Evolutionary conservation across 2,113 vertebrate genomes (phyloP).

Genomic region (Elachura formosa): DNA sequence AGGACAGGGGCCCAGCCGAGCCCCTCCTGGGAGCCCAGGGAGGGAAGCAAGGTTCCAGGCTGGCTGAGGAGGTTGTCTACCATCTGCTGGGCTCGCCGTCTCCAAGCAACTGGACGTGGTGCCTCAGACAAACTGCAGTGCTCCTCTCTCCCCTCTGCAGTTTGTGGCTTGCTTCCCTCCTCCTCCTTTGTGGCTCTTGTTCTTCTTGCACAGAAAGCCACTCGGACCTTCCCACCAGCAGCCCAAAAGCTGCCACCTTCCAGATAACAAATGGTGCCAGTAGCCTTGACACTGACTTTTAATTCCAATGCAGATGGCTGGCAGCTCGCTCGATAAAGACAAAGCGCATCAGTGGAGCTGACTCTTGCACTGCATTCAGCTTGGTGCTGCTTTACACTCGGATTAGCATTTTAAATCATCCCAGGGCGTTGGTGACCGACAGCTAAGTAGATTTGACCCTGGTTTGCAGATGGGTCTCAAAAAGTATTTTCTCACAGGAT

Average conservation of each 20-base stretch:
- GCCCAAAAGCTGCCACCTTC: not conserved
- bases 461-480: not conserved
- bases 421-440: rapidly evolving
- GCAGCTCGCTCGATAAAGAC: rapidly evolving
- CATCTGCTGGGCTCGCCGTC: not conserved
- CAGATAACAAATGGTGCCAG: not conserved
- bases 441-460: not conserved
- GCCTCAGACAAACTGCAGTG: not conserved
- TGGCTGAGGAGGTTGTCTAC: not conserved
- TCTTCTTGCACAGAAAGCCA: not conserved
- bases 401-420: not conserved
- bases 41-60: not conserved
- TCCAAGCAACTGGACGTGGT: not conserved
- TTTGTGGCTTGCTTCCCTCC: not conserved
- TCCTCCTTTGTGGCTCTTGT: not conserved
- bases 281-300: not conserved
- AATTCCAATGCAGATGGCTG: not conserved
- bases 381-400: rapidly evolving
- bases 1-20: not conserved
- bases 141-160: not conserved
- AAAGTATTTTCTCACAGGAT: not conserved
- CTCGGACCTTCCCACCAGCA: not conserved
- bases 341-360: not conserved
- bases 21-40: rapidly evolving
- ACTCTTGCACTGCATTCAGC: rapidly evolving